Evolutionary conservation across 2,888 invertebrate genomes (phyloP), one percentile per base, ranked within the genome.

Genomic region (Ceraclea dissimilis): DNA sequence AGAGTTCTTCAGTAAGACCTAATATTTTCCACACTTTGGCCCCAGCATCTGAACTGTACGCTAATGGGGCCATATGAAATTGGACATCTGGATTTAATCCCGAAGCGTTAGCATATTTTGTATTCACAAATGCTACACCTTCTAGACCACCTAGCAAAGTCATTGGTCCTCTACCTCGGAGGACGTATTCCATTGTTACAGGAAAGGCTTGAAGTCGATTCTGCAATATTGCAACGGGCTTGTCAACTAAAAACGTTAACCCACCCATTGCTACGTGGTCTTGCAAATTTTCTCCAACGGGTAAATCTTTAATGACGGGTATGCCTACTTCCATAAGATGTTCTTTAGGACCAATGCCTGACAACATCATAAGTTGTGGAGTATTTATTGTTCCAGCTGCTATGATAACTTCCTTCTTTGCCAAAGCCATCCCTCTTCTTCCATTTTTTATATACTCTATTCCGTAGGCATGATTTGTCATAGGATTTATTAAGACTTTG

Each of bases 31-130:
- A 75, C 0, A 89, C 84, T 67, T 91, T 76, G 52, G 83, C 80
- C 1, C 88, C 87, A 54, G 83, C 85, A 66, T 91, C 91, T 0
- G 90, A 90, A 57, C 86, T 86, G 43, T 91, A 85, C 0, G 89
- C 90, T 0, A 93, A 91, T 1, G 93, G 93, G 1, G 93, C 92
- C 86, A 94, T 93, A 67, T 94, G 93, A 65, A 93, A 90, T 65
- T 94, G 92, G 48, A 94, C 85, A 65, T 94, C 93, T 0, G 93
- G 93, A 82, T 89, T 90, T 60, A 85, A 80, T 1, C 85, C 82
- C 1, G 86, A 82, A 50, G 77, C 75, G 66, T 93, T 93, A 0
- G 90, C 91, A 64, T 84, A 89, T 60, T 84, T 86, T 0, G 93
- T 92, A 64, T 90, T 90, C 0, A 93, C 85, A 69, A 93, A 93